Base-by-base conservation (phyloP, 2,888 invertebrate species). In the Orthonevra nobilis region DNA sequence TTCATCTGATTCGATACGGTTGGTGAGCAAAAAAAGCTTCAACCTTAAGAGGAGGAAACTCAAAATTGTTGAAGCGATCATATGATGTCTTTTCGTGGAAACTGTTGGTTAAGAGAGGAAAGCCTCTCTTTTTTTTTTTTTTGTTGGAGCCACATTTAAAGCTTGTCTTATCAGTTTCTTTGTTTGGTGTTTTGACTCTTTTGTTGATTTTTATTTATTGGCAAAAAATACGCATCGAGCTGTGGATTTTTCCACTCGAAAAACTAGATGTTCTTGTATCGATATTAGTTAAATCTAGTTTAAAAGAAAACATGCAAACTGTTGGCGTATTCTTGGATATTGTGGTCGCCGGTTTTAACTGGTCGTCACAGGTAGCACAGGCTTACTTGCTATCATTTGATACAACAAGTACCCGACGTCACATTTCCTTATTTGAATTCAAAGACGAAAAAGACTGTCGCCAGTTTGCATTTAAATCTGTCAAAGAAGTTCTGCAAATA, bases 111-210 rank as follows among this genome's bases (percentile, higher is more conserved):
- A 72, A 54, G 60, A 66, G 69, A n/a, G 23, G 2, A 17, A 38
- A 46, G 66, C 32, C 70, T 63, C 70, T 77, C 58, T 63, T 58
- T 58, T 28, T 26, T 1, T 63, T 63, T 77, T 50, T 63, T 58
- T 58, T 28, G 34, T 1, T 12, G 52, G 50, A 30, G 17, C 6
- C 15, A 12, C 12, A 42, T 23, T 30, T 61, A 40, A 9, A 69
- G 69, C 60, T 69, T 54, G 46, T 26, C 10, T 69, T 68, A 58
- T 68, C 36, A 66, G 42, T 52, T 10, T 15, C 23, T n/a, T 10
- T n/a, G n/a, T 20, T 32, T 23, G 10, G 1, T 12, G 3, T 48
- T 38, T 42, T n/a, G n/a, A n/a, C n/a, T n/a, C n/a, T n/a, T 30
- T 44, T 1, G n/a, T 38, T 17, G 36, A 23, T 26, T 9, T 20